Conservation (phyloP, 2,113 vertebrate species). For the Cisticola juncidis region DNA sequence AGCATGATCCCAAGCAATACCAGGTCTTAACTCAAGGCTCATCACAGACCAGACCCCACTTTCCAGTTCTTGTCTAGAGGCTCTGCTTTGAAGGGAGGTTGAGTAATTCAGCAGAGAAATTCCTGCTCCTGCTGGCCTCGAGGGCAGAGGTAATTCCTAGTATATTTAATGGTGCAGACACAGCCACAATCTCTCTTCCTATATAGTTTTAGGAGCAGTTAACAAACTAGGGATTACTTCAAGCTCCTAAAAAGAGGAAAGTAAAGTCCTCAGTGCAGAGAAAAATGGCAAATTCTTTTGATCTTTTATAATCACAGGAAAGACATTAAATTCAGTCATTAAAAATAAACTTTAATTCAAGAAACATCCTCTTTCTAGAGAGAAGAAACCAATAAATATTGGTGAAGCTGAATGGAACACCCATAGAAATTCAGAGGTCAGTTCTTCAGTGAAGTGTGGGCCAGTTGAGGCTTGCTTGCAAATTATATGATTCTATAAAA, state of each 20-base stretch:
- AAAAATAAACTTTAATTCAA: background rate
- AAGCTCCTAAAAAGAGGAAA: background rate
- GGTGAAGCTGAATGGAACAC: background rate
- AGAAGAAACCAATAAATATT: background rate
- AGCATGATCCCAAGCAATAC: background rate
- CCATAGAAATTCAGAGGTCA: background rate
- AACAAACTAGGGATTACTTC: background rate
- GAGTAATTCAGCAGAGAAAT: background rate
- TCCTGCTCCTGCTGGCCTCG: background rate
- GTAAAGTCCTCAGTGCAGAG: background rate
- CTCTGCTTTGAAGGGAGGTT: background rate
- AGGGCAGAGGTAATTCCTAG: background rate
- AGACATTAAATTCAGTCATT: background rate
- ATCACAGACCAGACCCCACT: background rate
- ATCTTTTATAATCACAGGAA: background rate
- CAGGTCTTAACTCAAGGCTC: background rate
- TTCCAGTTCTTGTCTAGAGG: background rate
- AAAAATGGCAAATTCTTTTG: background rate
- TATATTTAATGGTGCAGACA: background rate
- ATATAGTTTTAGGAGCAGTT: background rate
- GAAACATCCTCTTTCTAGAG: background rate
- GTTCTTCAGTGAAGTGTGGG: background rate
- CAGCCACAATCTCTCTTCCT: background rate
- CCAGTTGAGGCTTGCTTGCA: background rate
- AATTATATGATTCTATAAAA: background rate